Evolutionary conservation across 2,888 invertebrate genomes (phyloP), one percentile per base, ranked within the genome.

Genomic region (Nemapogon koenigi): DNA sequence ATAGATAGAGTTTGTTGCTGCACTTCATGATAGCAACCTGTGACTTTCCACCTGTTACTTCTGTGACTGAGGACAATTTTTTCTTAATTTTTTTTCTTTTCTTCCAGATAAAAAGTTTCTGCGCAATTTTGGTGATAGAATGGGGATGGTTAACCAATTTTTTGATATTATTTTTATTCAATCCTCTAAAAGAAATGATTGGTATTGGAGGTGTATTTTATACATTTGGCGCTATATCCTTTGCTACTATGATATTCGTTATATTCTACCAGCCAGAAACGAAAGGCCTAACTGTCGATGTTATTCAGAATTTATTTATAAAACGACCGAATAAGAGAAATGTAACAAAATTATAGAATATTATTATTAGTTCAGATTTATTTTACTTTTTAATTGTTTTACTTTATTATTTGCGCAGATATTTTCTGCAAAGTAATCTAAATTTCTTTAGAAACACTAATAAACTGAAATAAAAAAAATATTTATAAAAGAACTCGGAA

Each of bases 251-350:
- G 1, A 14, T 53, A 0, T 65, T 55, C 44, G 46, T 53, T 19
- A 38, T 41, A 7, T 48, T 51, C 37, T 59, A 40, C 38, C 36
- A 60, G 17, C 68, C 66, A 0, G 69, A 70, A 40, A 69, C 67
- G 0, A 64, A 58, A 22, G 67, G 66, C 2, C 38, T 67, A 32
- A 46, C 59, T 1, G 55, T 66, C 0, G 57, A 63, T 35, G 59
- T 51, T 4, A 63, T 69, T 27, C 68, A 68, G 39, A 43, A 72
- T 49, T n/a, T n/a, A n/a, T n/a, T n/a, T n/a, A n/a, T n/a, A n/a
- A n/a, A n/a, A n/a, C n/a, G n/a, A n/a, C n/a, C n/a, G n/a, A n/a
- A n/a, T n/a, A n/a, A n/a, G n/a, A n/a, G n/a, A n/a, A n/a, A n/a
- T n/a, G n/a, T n/a, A n/a, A n/a, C n/a, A n/a, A n/a, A n/a, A n/a